A percentile compares a stretch with the other conserved stretches of the same genome.
phyloP scores from a whole-genome alignment of 2,888 invertebrate species.

The Orthonevra nobilis region DNA sequence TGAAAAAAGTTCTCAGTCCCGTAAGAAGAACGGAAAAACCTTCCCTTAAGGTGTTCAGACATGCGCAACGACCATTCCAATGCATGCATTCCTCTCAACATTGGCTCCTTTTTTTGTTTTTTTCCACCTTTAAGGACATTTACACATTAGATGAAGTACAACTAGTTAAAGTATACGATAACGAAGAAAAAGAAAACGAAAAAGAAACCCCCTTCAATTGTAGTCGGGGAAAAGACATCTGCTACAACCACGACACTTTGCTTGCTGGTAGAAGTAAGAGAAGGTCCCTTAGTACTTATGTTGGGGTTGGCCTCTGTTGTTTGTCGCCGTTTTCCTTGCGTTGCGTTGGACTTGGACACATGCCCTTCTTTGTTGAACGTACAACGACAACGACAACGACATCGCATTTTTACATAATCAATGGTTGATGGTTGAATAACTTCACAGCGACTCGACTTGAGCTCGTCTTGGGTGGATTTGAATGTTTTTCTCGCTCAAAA shows the following conservation, averaged over 20 bases:
- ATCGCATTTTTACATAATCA: conserved; percentile 59
- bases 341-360: too few relatives aligned
- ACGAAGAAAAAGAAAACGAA: background rate
- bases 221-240: conserved; percentile 50
- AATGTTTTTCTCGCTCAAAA: conserved; percentile 13
- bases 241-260: conserved; percentile 42
- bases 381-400: conserved; percentile 45
- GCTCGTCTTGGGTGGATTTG: conserved; percentile 62
- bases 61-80: conserved; percentile 60
- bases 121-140: conserved; percentile 64
- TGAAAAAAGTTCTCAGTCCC: conserved; percentile 26
- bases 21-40: conserved; percentile 21
- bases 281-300: conserved; percentile 24
- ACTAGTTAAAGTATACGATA: background rate
- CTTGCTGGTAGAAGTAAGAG: conserved; percentile 24
- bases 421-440: conserved; percentile 67
- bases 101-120: conserved; percentile 20
- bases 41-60: conserved; percentile 63
- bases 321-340: conserved; percentile 38
- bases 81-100: conserved; percentile 41
- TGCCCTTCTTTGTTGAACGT: conserved; percentile 30
- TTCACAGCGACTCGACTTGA: conserved; percentile 39
- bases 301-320: conserved; percentile 51
- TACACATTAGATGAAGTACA: conserved; percentile 36
- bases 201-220: conserved; percentile 36